Conservation (phyloP, 2,113 vertebrate species). For the Xiphophorus hellerii region DNA sequence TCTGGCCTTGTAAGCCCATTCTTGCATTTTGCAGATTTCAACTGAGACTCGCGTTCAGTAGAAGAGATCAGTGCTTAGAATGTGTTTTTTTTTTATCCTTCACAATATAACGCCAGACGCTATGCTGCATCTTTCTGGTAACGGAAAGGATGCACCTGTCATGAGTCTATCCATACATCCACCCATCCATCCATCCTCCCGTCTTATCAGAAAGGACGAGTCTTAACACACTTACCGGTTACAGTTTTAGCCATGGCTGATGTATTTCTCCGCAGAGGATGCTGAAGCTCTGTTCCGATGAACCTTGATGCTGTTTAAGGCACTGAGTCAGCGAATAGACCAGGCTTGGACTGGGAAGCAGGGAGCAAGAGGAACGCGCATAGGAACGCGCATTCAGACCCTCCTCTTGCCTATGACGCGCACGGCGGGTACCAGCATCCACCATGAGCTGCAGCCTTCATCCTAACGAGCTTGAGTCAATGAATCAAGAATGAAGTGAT, state of each 20-base stretch:
- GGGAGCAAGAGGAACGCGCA: constrained; percentile 47
- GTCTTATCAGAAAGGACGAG: not conserved
- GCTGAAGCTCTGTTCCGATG: constrained; percentile 67
- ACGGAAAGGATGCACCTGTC: not conserved
- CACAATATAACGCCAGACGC: not conserved
- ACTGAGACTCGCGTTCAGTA: not conserved
- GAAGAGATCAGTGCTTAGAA: not conserved
- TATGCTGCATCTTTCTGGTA: not conserved
- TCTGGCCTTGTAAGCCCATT: not conserved
- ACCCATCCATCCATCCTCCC: not conserved
- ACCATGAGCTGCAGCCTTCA: not conserved
- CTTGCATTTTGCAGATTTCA: not conserved
- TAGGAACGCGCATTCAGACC: constrained; percentile 70
- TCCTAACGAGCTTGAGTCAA: not conserved
- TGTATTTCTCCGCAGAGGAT: constrained; percentile 60
- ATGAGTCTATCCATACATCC: no score
- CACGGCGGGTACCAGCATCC: not conserved
- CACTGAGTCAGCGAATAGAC: constrained; percentile 79
- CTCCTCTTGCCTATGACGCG: constrained; percentile 51
- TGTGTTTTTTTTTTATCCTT: not conserved
- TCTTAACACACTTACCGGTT: constrained; percentile 69
- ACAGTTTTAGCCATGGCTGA: constrained; percentile 82
- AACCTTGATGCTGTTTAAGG: constrained; percentile 72
- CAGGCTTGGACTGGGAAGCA: constrained; percentile 39
- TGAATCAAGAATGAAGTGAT: not conserved